Conservation (phyloP, 2,888 invertebrate species). For the Amphipoea oculea region DNA sequence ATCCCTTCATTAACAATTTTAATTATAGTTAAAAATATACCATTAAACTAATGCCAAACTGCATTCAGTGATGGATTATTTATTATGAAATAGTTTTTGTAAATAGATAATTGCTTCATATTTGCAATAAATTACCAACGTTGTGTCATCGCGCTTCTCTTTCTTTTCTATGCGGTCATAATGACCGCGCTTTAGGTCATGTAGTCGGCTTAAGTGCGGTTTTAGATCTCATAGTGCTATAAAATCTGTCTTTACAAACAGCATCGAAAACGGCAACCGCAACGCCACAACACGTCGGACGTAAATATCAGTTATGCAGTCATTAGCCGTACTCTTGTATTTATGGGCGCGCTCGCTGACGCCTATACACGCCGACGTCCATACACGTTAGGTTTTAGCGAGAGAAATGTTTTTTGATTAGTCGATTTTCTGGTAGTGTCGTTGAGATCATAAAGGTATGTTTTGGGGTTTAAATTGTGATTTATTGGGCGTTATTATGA, state of each 20-base stretch:
- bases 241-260: neutral
- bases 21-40: too few species aligned
- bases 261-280: constrained; percentile 38
- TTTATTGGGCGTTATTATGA: constrained; percentile 29
- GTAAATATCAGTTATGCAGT: constrained; percentile 71
- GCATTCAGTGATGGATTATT: too few species aligned
- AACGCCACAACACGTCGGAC: constrained; percentile 57
- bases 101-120: too few species aligned
- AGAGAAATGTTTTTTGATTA: constrained; percentile 66
- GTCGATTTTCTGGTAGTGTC: constrained; percentile 56
- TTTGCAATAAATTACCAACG: too few species aligned
- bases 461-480: constrained; percentile 2
- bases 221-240: neutral
- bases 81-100: too few species aligned
- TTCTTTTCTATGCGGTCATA: too few species aligned
- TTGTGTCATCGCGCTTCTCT: too few species aligned
- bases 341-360: constrained; percentile 53
- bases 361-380: constrained; percentile 37
- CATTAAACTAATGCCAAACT: too few species aligned
- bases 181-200: too few species aligned
- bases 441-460: constrained; percentile 22
- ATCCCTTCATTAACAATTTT: too few species aligned
- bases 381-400: constrained; percentile 58
- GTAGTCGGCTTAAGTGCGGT: neutral
- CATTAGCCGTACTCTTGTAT: constrained; percentile 64